A percentile compares a stretch with the other conserved stretches of the same genome.
Evolutionary conservation across 2,888 invertebrate species (phyloP).

Genomic region (Lysandra bellargus): DNA sequence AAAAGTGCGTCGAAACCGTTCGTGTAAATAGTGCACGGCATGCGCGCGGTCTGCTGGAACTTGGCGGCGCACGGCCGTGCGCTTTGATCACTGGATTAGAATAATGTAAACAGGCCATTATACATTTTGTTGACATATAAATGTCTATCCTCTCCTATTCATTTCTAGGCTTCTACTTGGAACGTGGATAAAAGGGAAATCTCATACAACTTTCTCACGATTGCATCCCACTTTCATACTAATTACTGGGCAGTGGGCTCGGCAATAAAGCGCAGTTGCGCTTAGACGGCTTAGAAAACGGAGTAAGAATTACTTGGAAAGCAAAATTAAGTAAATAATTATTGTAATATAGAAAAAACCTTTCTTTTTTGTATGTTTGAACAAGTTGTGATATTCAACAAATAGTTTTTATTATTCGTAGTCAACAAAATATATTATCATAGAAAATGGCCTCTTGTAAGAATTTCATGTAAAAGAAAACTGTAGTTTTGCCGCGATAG

Average conservation of each 20-base stretch:
- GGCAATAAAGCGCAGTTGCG: background rate
- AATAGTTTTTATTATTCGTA: no score
- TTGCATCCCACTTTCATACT: background rate
- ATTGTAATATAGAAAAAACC: background rate
- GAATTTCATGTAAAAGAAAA: no score
- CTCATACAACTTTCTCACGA: background rate
- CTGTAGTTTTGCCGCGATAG: no score
- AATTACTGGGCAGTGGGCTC: slow-evolving; percentile 2
- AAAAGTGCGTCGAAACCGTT: no score
- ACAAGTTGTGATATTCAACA: no score
- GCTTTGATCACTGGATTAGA: no score
- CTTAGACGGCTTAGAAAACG: slow-evolving; percentile 5
- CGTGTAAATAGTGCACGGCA: no score
- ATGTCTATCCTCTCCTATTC: background rate
- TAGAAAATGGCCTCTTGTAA: no score
- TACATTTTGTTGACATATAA: background rate
- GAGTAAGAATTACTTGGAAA: background rate
- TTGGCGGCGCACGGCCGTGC: no score
- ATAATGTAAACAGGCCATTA: no score
- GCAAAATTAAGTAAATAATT: background rate
- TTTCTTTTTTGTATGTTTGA: background rate
- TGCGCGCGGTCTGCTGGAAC: no score
- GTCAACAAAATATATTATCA: no score
- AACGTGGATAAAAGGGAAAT: background rate
- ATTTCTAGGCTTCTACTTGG: background rate